Evolutionary conservation across 2,888 invertebrate species (phyloP).

Genomic region (Drosophila rellima): DNA sequence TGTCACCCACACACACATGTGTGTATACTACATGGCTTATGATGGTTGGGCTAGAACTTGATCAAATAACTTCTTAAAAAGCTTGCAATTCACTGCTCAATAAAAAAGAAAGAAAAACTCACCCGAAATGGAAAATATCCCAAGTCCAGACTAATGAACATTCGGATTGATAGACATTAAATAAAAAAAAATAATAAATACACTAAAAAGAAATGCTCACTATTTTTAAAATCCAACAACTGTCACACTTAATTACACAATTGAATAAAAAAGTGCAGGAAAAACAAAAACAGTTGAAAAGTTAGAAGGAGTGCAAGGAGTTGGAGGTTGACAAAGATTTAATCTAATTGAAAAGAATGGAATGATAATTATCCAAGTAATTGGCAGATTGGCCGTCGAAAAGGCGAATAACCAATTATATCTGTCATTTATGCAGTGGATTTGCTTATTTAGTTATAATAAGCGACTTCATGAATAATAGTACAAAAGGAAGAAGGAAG

Average conservation of each 20-base stretch:
- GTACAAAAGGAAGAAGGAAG: not conserved
- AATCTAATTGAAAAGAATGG: conserved; percentile 11
- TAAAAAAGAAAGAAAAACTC: not conserved
- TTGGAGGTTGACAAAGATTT: not conserved
- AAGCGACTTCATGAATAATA: not conserved
- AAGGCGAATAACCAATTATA: conserved; percentile 10
- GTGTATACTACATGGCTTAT: conserved; percentile 7
- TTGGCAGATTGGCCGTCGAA: conserved; percentile 8
- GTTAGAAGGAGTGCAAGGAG: not conserved
- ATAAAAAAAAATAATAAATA: not conserved
- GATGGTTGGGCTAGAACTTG: conserved; percentile 11
- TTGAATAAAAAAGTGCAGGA: not conserved
- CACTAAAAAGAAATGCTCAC: too few relatives aligned
- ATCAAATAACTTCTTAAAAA: conserved; percentile 46
- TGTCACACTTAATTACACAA: conserved; percentile 4
- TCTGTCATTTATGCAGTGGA: not conserved
- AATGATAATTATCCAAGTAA: conserved; percentile 1
- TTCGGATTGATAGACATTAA: not conserved
- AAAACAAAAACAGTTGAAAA: not conserved
- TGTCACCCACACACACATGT: conserved; percentile 2
- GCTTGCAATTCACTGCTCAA: conserved; percentile 8
- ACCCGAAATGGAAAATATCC: not conserved
- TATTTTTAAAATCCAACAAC: not conserved
- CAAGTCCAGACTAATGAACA: conserved; percentile 2
- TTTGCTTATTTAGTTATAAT: conserved; percentile 4